Conservation (phyloP, 2,888 invertebrate genomes). For the Pocota personata region DNA sequence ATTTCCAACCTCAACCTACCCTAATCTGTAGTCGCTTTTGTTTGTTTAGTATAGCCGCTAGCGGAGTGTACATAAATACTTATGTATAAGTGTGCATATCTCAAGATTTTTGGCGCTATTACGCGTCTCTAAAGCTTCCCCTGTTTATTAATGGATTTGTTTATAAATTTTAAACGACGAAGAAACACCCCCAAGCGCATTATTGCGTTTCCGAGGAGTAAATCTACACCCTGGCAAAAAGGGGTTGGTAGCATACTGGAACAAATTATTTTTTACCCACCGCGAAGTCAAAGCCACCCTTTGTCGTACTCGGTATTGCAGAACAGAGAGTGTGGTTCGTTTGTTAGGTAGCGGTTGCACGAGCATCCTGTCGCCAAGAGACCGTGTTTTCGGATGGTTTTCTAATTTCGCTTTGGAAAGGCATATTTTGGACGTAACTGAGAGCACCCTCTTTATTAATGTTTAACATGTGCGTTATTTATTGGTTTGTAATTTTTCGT, state of each 20-base stretch:
- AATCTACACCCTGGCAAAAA: slow-evolving; percentile 18
- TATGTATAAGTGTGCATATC: slow-evolving; percentile 7
- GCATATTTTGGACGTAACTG: slow-evolving; percentile 57
- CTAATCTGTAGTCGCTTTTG: slow-evolving; percentile 25
- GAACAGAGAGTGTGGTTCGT: slow-evolving; percentile 27
- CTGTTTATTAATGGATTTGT: slow-evolving; percentile 54
- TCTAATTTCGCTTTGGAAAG: slow-evolving; percentile 58
- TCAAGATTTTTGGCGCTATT: slow-evolving; percentile 20
- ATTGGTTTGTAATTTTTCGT: slow-evolving; percentile 59
- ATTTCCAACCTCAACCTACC: slow-evolving; percentile 44
- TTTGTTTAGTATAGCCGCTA: too few relatives aligned
- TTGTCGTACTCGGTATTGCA: slow-evolving; percentile 6
- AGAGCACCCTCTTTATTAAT: slow-evolving; percentile 67
- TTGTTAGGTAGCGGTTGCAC: slow-evolving; percentile 41
- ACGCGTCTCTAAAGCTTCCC: slow-evolving; percentile 22
- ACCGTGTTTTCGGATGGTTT: slow-evolving; percentile 48
- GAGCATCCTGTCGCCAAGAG: slow-evolving; percentile 65
- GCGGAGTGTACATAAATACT: too few relatives aligned
- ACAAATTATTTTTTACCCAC: slow-evolving; percentile 44
- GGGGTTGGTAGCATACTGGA: slow-evolving; percentile 53
- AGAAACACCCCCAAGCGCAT: slow-evolving; percentile 60
- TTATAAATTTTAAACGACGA: slow-evolving; percentile 58
- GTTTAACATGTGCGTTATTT: slow-evolving; percentile 71
- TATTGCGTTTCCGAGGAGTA: slow-evolving; percentile 48
- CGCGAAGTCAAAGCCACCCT: slow-evolving; percentile 33